Evolutionary conservation across 2,888 invertebrate genomes (phyloP), one percentile per base, ranked within the genome.

Genomic region (Drosophila sordidula): DNA sequence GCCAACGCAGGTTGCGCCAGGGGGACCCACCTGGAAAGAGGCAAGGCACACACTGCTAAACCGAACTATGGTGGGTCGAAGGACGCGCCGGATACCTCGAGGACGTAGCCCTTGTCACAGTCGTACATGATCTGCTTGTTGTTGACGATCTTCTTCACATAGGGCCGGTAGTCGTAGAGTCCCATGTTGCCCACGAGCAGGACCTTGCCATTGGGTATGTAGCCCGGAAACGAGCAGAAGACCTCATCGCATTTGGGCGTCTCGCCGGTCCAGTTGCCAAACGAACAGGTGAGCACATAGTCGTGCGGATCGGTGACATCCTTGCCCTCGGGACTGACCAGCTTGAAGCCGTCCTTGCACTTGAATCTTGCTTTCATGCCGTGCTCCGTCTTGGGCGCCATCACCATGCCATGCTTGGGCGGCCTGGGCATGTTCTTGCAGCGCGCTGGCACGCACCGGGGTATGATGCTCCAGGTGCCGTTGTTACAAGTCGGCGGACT

Each of bases 371-470:
- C 99, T 89, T 96, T 95, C 96, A 98, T 98, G 0, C 98, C 98
- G 90, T 99, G 99, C 72, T 98, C 97, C n/a, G 98, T 98, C 90
- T 98, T 98, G 0, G 99, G 98, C 1, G 98, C 99, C 62, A 99
- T 96, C 4, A 99, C 98, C 95, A 98, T 97, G 0, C 99, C 99
- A 87, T 98, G 96, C 56, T 96, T 95, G 0, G 99, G 98, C 4
- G 95, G 93, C 67, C 94, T 95, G 0, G 98, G 98, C 93, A 98
- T 95, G 82, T 93, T 93, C 88, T 96, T 96, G 91, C 98, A 97
- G 29, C 97, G 94, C 88, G 99, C 95, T 74, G 96, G 95, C 67
- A 95, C 95, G 89, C 96, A 96, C 59, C 95, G 94, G 0, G 99
- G 98, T 79, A 98, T 96, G 71, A 97, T 96, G 0, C 97, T 96